A percentile compares a stretch with the other conserved stretches of the same genome.
Evolutionary conservation across 1,140 invertebrate genomes (phyloP).

Genomic region (Brachionus manjavacas): DNA sequence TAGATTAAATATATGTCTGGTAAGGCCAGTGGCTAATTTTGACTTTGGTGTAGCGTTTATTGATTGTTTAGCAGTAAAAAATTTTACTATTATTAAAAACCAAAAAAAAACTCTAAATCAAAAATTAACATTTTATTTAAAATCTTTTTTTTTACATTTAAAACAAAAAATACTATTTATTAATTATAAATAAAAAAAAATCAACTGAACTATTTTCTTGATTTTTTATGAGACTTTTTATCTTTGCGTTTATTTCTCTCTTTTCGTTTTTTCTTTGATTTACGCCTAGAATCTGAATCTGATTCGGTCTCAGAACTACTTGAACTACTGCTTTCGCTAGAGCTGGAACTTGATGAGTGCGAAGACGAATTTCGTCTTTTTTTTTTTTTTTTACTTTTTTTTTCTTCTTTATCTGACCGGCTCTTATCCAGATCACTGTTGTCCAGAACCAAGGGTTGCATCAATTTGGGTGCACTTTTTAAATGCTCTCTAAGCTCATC

Average conservation of each 20-base stretch:
- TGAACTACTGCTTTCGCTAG: not conserved
- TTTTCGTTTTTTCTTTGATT: slow-evolving; percentile 5
- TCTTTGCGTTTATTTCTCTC: not conserved
- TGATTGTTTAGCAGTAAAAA: not conserved
- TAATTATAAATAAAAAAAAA: not conserved
- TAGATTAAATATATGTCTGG: too few species aligned
- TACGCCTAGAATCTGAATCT: not conserved
- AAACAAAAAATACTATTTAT: not conserved
- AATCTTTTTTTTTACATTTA: not conserved
- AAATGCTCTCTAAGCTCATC: slow-evolving; percentile 47
- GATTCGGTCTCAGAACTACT: not conserved
- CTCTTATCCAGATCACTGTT: slow-evolving; percentile 14
- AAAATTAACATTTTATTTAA: not conserved
- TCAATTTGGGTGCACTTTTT: slow-evolving; percentile 32
- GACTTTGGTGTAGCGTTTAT: too few species aligned
- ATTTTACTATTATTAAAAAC: not conserved
- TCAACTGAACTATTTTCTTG: not conserved
- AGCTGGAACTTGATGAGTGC: not conserved
- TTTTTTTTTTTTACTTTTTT: not conserved
- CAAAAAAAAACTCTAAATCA: not conserved
- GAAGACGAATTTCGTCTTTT: not conserved
- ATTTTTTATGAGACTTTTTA: slow-evolving; percentile 14
- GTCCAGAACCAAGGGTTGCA: slow-evolving; percentile 35
- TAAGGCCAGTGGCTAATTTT: too few species aligned
- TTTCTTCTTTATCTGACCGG: slow-evolving; percentile 1